Evolutionary conservation across 2,888 invertebrate species (phyloP), one percentile per base, ranked within the genome.

Genomic region (Lagria hirta): DNA sequence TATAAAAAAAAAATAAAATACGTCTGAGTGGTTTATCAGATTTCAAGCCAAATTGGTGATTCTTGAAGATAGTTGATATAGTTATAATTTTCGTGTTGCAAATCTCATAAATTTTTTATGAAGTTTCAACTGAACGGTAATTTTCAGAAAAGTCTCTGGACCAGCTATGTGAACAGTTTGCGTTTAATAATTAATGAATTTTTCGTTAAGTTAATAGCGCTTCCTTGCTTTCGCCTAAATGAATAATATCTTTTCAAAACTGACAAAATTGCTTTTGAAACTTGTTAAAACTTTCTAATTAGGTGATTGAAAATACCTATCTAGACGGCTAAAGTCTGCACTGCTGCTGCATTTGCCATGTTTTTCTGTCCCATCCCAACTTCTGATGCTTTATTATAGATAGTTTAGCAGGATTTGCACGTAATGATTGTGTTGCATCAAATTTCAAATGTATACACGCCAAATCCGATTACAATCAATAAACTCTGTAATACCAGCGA

Each of bases 281-380:
- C 66, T 68, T 68, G 66, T 66, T 69, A 67, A 67, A 69, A 69
- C 66, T 69, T 68, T 58, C 61, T 69, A 68, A 69, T 69, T 66
- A 68, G 63, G 64, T 69, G 68, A 69, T 67, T 69, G 68, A 67
- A 67, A 68, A 61, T 60, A 66, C 57, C 63, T 58, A 59, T 51
- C 54, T 50, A 49, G 54, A 47, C 50, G 36, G 48, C 44, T 40
- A 47, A 18, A 23, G n/a, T 32, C 23, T 24, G 24, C 35, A 26
- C n/a, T 23, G 33, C 33, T 28, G 15, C 16, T 14, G 7, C 17
- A 14, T 22, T 29, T 38, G 29, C 21, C 38, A 35, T 35, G 22
- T 38, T 38, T 29, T 38, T 23, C 16, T n/a, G n/a, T n/a, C n/a
- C n/a, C n/a, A n/a, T n/a, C n/a, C n/a, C 17, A 27, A 36, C 12